Base-by-base conservation (phyloP, 2,888 invertebrate genomes). In the Lasioglossum malachurum region DNA sequence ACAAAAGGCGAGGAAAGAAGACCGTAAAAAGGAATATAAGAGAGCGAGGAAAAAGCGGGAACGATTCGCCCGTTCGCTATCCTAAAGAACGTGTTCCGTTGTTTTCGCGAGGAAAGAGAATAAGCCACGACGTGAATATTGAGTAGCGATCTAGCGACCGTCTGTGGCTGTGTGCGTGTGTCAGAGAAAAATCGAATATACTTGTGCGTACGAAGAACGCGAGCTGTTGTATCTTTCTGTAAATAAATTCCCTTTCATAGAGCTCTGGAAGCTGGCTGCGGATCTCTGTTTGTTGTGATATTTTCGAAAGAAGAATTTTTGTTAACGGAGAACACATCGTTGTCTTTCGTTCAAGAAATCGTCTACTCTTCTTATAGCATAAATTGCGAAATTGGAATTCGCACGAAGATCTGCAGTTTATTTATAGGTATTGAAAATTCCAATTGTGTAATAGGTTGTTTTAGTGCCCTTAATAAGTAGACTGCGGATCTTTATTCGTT, bases 31-130 rank as follows among this genome's bases (percentile, higher is more conserved):
- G 44, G 27, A 53, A 73, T n/a, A 57, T n/a, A 14, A 69, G 35
- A n/a, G 46, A 38, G 12, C 12, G 23, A 53, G 16, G 44, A 19
- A 19, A 74, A 35, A 38, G 27, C 44, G 14, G 69, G 46, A 46
- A 69, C 23, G 44, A 46, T 19, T 73, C 38, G 19, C 64, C 75
- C 57, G n/a, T 57, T 57, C 57, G 73, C 64, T 87, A 79, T 82
- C 69, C 79, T 82, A 80, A 75, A 71, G 82, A 77, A 80, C 72
- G 75, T 78, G 78, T 67, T 49, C 71, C 75, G 75, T 82, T 73
- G 82, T 78, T 79, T 86, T 69, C 72, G 86, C 76, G 69, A 79
- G 46, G 38, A 60, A 49, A 64, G 53, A 72, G 23, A 38, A 44
- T n/a, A 27, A n/a, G 31, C 49, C 53, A n/a, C 53, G 49, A n/a